A percentile compares a stretch with the other conserved stretches of the same genome.
These are phyloP conservation scores for Ruditapes philippinarum DNA, from an alignment of 1,140 invertebrate species.

Conservation along the genomic window DNA sequence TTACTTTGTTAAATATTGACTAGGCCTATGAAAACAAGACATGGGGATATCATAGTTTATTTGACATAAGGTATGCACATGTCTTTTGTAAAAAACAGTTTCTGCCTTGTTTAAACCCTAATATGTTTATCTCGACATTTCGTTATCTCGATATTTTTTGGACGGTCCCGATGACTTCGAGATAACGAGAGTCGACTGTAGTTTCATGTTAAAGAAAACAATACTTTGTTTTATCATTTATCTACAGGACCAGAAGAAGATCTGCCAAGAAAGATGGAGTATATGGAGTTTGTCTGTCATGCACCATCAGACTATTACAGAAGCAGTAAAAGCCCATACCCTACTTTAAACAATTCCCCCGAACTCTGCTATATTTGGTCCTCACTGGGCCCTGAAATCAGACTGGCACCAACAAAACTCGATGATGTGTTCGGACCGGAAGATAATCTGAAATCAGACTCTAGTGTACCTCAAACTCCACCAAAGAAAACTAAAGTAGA, in stretches of 20 bases:
- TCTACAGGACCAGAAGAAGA: conserved; percentile 96
- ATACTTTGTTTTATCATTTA: no score
- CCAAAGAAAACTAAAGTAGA: conserved; percentile 62
- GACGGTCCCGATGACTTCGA: no score
- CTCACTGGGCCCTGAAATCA: conserved; percentile 83
- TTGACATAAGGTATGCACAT: no score
- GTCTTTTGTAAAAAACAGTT: no score
- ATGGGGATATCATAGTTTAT: no score
- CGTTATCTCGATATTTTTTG: no score
- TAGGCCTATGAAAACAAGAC: no score
- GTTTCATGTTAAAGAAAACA: no score
- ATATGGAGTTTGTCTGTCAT: conserved; percentile 97
- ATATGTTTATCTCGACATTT: no score
- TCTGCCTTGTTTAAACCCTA: no score
- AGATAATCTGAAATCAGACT: conserved; percentile 21
- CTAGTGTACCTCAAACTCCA: not conserved
- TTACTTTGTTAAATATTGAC: no score
- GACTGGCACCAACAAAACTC: conserved; percentile 77
- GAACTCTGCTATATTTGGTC: conserved; percentile 87
- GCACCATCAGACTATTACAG: conserved; percentile 97
- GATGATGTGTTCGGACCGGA: conserved; percentile 85
- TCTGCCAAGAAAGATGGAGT: conserved; percentile 94
- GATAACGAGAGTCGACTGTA: no score
- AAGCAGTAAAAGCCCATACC: conserved; percentile 92
- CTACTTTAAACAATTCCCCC: conserved; percentile 84